These are phyloP conservation scores for Drosophila eohydei DNA, from an alignment of 2,888 invertebrate species.

Conservation along the genomic window DNA sequence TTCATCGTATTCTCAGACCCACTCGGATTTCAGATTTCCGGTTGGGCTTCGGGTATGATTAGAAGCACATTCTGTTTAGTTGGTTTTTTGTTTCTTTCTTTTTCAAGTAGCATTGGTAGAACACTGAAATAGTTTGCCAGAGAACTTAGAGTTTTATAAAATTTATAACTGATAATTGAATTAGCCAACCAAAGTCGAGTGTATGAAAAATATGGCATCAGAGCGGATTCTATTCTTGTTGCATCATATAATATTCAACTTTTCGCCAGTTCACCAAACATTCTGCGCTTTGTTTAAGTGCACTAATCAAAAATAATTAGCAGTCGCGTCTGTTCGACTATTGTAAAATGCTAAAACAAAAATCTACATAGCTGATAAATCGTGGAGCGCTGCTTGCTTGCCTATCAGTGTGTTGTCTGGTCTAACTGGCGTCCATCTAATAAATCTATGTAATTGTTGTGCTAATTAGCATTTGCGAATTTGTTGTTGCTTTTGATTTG, in stretches of 20 bases:
- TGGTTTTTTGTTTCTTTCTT: neutral
- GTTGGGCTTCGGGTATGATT: constrained; percentile 37
- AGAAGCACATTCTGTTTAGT: constrained; percentile 19
- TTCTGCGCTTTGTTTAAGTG: constrained; percentile 33
- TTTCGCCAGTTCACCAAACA: constrained; percentile 6
- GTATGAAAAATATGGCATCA: neutral
- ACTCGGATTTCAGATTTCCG: constrained; percentile 56
- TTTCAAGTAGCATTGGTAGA: constrained; percentile 12
- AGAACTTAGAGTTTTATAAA: neutral
- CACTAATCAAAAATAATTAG: constrained; percentile 71
- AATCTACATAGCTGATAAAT: constrained; percentile 42
- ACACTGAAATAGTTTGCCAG: neutral
- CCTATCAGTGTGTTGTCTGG: constrained; percentile 19
- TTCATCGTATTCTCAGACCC: constrained; percentile 29
- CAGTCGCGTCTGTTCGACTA: constrained; percentile 43
- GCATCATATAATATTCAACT: constrained; percentile 4
- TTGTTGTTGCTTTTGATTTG: constrained; percentile 36
- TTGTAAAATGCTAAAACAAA: constrained; percentile 39
- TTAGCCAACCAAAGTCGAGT: neutral
- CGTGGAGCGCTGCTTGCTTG: constrained; percentile 6
- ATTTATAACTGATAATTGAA: neutral
- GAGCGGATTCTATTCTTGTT: neutral
- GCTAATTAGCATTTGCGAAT: constrained; percentile 69
- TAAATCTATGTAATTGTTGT: constrained; percentile 73
- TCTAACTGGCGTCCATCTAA: constrained; percentile 63